Base-by-base conservation (phyloP, 2,888 invertebrate genomes). In the Pristionchus fissidentatus region DNA sequence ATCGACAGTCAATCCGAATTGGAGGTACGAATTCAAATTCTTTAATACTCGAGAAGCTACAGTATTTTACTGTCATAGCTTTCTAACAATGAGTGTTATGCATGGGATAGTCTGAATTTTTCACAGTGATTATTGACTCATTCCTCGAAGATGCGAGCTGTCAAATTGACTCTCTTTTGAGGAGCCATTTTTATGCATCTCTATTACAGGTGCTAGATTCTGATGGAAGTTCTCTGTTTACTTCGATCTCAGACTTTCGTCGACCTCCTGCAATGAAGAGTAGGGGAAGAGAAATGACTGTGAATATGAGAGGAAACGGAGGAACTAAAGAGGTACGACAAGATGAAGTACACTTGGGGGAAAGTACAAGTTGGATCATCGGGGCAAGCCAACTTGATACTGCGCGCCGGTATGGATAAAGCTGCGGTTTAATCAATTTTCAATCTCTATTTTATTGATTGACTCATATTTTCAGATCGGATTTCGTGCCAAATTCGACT, bases 201-300 rank as follows among this genome's bases (percentile, higher is more conserved):
- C 10, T 41, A 7, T 66, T 85, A 46, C 46, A 85, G 85, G 85
- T 88, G 32, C 32, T 88, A 10, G 88, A 89, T 79, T 84, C 84
- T 52, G 85, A 88, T 46, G 87, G 84, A 32, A 35, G 22, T 22
- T 84, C 82, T 41, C 82, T 88, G 35, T 84, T 87, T 79, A 85
- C 83, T 35, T 84, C 87, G 26, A 73, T 62, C 4, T 35, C 43
- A 8, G 80, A 85, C 19, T 86, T 86, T 49, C 85, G 87, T 60
- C 84, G 89, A 52, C 89, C 89, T 3, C 85, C 85, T 13, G 84
- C 89, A 5, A 26, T 87, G n/a, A 52, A 84, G 26, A 89, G 88
- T n/a, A 85, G 49, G 19, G 87, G 87, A 13, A 60, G 80, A 3
- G 62, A 52, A 32, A 49, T 89, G 55, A 87, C 81, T 3, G 46